These are phyloP conservation scores for Arctopsyche grandis DNA, from an alignment of 1,140 invertebrate species.

Conservation along the genomic window DNA sequence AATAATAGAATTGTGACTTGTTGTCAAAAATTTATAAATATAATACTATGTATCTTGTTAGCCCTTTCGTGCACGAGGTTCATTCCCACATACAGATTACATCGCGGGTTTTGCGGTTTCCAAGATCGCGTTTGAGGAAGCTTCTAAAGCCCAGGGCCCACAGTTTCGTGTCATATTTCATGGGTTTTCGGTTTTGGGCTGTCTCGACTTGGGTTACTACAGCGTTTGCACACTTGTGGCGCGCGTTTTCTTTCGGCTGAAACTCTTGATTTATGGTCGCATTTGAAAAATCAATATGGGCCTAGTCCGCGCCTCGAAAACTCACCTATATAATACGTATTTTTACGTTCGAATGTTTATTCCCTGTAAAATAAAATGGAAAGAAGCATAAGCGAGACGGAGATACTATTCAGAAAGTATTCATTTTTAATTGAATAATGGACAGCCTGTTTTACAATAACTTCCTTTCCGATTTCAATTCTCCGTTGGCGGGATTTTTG, in stretches of 20 bases:
- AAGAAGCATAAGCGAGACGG: no score
- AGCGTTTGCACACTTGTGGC: conserved; percentile 16
- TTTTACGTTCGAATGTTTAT: neutral
- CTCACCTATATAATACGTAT: neutral
- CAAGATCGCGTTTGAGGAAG: neutral
- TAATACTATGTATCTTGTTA: neutral
- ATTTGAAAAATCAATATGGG: neutral
- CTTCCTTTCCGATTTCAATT: neutral
- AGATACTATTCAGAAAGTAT: no score
- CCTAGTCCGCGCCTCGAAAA: no score
- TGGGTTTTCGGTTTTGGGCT: conserved; percentile 19
- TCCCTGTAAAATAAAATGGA: no score
- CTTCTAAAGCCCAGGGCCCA: neutral
- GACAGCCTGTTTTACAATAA: neutral
- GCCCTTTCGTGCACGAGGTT: neutral
- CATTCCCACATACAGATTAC: neutral
- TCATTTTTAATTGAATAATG: no score
- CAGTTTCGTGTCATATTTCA: conserved; percentile 25
- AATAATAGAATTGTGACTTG: no score
- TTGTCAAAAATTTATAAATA: neutral
- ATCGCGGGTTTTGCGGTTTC: neutral
- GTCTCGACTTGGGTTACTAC: neutral
- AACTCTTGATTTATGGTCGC: conserved; percentile 14
- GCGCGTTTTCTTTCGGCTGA: conserved; percentile 8
- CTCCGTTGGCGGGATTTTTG: no score